Evolutionary conservation across 1,140 invertebrate species (phyloP).

Genomic region (Brachionus rotundiformis): DNA sequence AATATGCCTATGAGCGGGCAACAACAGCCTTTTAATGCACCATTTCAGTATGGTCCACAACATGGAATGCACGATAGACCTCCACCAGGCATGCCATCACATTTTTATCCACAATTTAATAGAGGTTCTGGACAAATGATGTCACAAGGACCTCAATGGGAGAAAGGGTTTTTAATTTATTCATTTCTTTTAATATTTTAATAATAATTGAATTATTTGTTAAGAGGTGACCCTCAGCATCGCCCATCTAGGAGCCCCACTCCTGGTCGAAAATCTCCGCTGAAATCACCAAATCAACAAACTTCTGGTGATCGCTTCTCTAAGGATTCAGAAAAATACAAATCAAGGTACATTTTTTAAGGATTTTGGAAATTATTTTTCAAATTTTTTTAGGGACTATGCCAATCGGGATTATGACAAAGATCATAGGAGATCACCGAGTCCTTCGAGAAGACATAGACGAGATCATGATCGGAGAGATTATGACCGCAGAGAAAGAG

Average conservation of each 20-base stretch:
- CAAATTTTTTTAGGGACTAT: constrained; percentile 9
- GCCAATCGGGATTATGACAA: neutral
- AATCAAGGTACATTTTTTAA: neutral
- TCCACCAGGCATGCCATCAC: neutral
- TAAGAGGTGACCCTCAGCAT: neutral
- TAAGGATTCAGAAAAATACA: constrained; percentile 22
- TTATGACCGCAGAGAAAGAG: neutral
- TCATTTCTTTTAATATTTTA: too few relatives aligned
- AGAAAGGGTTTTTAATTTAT: neutral
- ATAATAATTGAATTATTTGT: too few relatives aligned
- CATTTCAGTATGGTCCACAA: constrained; percentile 34
- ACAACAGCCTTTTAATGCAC: constrained; percentile 19
- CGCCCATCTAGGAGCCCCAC: constrained; percentile 4
- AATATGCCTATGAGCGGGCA: constrained; percentile 30
- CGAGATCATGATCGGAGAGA: constrained; percentile 30
- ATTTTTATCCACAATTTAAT: neutral
- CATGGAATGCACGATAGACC: constrained; percentile 23
- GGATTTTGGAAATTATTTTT: neutral
- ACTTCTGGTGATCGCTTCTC: neutral
- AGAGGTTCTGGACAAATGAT: constrained; percentile 31
- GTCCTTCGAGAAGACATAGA: constrained; percentile 32
- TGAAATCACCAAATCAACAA: constrained; percentile 15
- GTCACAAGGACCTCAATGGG: constrained; percentile 4
- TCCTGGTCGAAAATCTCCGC: constrained; percentile 8
- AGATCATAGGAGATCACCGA: constrained; percentile 23